Evolutionary conservation across 1,140 invertebrate genomes (phyloP), one percentile per base, ranked within the genome.

Genomic region (Latrodectus geometricus): DNA sequence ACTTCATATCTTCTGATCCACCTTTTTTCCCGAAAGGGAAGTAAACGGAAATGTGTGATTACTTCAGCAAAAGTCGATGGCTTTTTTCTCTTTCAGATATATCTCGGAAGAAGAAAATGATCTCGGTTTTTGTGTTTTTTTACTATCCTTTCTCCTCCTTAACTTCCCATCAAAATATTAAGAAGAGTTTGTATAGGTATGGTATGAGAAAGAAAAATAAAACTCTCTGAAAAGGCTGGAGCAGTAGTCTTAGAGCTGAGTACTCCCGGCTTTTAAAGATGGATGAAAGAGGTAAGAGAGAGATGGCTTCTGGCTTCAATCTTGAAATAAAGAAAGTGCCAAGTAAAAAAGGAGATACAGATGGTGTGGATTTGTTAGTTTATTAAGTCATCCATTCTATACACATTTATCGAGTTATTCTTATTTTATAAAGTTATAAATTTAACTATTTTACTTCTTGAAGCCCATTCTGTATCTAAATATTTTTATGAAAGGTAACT

Each of bases 1-100:
- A 69, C 50, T 52, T 21, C 52, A 69, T 48, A 81, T 81, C 68
- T 81, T 35, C 70, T 81, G 79, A 80, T 80, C 78, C 75, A 15
- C 68, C 14, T 69, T 69, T n/a, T n/a, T 70, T 52, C 79, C 48
- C n/a, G 15, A 23, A 14, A 17, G 35, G 14, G 79, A 70, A 72
- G 68, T 70, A 70, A 81, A 72, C 79, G 79, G 79, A 81, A 81
- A 81, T 72, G 79, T 81, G 68, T 81, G 79, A 81, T 81, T 81
- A 81, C 79, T 54, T 17, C 68, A 72, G 49, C 79, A 72, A 72
- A 81, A 81, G 66, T 81, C 79, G 23, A 15, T 17, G 14, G 11
- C 11, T 70, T 72, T 17, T 81, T 61, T 56, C 50, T 72, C 15
- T 72, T 72, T 81, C 54, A 14, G 56, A 76, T 78, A 48, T 78